Evolutionary conservation across 2,797 vertebrate genomes (phyloP), one percentile per base, ranked within the genome.

Genomic region (Lepilemur ruficaudatus): DNA sequence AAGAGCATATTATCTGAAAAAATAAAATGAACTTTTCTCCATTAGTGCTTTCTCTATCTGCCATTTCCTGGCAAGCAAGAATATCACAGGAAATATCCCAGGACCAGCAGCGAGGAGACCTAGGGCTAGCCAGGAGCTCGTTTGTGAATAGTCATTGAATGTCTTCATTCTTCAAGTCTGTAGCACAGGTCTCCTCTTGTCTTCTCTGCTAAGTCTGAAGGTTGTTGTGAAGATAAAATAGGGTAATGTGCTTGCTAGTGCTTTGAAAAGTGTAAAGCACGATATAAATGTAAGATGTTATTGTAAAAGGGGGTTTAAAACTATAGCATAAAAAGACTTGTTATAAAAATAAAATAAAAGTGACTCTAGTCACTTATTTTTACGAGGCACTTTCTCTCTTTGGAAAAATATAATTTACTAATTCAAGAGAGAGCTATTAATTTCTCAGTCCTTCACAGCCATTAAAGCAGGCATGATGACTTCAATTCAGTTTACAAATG

Each of bases 381-480:
- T 98, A 98, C 41, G 97, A 96, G 97, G 92, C 89, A 92, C 98
- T 97, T 97, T 82, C 96, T 97, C 96, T 97, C 97, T 97, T 98
- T 97, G 95, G 96, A 98, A 97, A 98, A 98, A 97, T 97, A 96
- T 98, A 96, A 98, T 98, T 98, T 98, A 96, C 97, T 97, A 97
- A 98, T 98, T 97, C 95, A 96, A 95, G 94, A 75, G 97, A 98
- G 96, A 96, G 97, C 96, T 97, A 97, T 98, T 98, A 97, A 97
- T 98, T 98, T 96, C 94, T 88, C 73, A 97, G 97, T 97, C 97
- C 95, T 97, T 96, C 96, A 94, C 90, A 97, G 94, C 97, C 96
- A 69, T 98, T 97, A 98, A 97, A 95, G 88, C 88, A 46, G 57
- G 55, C 70, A 81, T 93, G 97, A 96, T 96, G 94, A 87, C 90